Conservation (phyloP, 2,797 vertebrate genomes). For the Florisuga fusca region DNA sequence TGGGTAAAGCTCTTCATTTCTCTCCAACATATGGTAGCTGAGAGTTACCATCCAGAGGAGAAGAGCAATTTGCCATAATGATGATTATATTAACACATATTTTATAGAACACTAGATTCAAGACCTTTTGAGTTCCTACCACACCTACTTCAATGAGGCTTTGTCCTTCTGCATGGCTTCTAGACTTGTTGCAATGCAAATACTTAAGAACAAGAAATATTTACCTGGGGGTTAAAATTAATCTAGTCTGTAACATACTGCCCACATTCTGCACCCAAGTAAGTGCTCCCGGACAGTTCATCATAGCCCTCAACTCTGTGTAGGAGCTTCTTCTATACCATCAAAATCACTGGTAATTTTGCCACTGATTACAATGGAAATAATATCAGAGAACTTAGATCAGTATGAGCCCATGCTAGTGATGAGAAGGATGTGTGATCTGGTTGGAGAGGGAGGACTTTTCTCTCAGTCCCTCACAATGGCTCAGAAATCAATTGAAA, state of each 20-base stretch:
- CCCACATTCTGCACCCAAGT: not conserved
- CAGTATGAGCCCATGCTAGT: not conserved
- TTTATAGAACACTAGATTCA: not conserved
- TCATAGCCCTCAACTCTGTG: not conserved
- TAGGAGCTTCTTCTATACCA: not conserved
- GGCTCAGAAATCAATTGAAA: conserved; percentile 19
- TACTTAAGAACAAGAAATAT: not conserved
- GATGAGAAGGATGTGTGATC: not conserved
- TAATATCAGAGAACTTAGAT: not conserved
- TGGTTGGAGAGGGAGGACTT: not conserved
- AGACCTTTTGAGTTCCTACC: not conserved
- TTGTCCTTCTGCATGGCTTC: not conserved
- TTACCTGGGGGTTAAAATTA: conserved; percentile 5
- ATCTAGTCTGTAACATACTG: not conserved
- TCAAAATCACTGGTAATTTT: not conserved
- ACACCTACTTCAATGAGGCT: not conserved
- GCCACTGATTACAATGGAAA: not conserved
- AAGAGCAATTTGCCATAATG: not conserved
- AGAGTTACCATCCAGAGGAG: not conserved
- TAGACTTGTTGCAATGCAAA: not conserved
- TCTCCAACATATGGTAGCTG: not conserved
- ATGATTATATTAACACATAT: not conserved
- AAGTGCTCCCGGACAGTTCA: not conserved
- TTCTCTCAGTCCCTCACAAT: not conserved
- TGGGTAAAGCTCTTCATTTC: not conserved